Evolutionary conservation across 2,888 invertebrate genomes (phyloP), one percentile per base, ranked within the genome.

Genomic region (Lysandra bellargus): DNA sequence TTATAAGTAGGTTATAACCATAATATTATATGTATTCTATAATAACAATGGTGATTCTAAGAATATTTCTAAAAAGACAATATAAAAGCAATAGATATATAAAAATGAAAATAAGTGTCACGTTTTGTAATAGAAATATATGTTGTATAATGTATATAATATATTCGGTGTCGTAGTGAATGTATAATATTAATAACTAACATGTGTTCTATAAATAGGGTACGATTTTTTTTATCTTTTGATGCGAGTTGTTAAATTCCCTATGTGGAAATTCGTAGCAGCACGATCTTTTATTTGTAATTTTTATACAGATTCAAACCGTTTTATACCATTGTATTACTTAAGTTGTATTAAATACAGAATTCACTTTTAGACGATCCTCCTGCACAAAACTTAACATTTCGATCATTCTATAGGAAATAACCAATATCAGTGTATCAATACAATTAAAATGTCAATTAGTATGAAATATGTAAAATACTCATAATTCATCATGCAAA

Each of bases 1-100:
- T 40, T 73, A 40, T 40, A 73, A 7, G 7, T 1, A 69, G 3
- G 37, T 2, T 37, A 40, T 5, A 40, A 40, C 6, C 37, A 40
- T 6, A 7, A 49, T 49, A 49, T 7, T 9, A 33, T 72, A 72
- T 73, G 57, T 57, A 73, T 40, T 73, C 14, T 6, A 17, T 40
- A n/a, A 73, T 73, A 40, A 73, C 2, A 6, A 23, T 74, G 9
- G 2, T n/a, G n/a, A 74, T 74, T 74, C 44, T 44, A 44, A 44
- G 40, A 74, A 74, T n/a, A 44, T 74, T 37, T 44, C 9, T 69
- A 74, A 23, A 74, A 23, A 74, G 74, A 74, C 74, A 74, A 74
- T 74, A 74, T 74, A 74, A 74, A 74, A 74, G 44, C 74, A 74
- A 74, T 74, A 74, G 74, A 74, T 74, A 74, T 44, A 57, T 53